phyloP scores from a whole-genome alignment of 2,113 vertebrate genomes.

The Rissa tridactyla region DNA sequence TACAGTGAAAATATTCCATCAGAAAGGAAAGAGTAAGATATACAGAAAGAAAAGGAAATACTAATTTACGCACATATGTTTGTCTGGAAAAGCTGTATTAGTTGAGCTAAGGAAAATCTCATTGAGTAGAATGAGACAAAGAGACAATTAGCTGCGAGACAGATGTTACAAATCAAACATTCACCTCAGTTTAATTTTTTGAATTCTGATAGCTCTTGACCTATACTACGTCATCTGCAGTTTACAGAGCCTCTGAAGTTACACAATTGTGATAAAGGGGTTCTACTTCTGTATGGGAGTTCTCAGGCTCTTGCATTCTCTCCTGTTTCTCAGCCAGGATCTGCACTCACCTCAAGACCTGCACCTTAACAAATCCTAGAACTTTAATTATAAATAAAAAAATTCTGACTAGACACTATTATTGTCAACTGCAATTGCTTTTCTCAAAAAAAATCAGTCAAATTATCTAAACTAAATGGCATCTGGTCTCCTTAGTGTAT shows the following conservation, averaged over 20 bases:
- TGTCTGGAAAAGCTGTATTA: background rate
- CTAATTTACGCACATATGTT: background rate
- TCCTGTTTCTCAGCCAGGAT: background rate
- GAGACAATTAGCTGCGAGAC: background rate
- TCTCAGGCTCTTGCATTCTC: background rate
- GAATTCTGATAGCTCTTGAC: background rate
- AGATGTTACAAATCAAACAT: background rate
- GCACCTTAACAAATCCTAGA: background rate
- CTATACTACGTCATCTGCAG: background rate
- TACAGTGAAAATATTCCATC: background rate
- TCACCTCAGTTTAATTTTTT: background rate
- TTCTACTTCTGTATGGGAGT: background rate
- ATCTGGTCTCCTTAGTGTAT: background rate
- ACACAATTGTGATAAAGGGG: background rate
- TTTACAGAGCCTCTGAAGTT: background rate
- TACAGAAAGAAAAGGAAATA: background rate
- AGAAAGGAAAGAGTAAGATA: background rate
- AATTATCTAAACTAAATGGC: background rate
- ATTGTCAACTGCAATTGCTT: background rate
- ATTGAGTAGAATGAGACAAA: background rate
- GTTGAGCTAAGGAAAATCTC: background rate
- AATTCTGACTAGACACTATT: background rate
- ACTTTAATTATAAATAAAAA: background rate
- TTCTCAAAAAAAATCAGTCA: background rate
- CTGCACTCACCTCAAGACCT: background rate